These are phyloP conservation scores for Asbolus verrucosus DNA, from an alignment of 1,140 invertebrate genomes.

Conservation along the genomic window DNA sequence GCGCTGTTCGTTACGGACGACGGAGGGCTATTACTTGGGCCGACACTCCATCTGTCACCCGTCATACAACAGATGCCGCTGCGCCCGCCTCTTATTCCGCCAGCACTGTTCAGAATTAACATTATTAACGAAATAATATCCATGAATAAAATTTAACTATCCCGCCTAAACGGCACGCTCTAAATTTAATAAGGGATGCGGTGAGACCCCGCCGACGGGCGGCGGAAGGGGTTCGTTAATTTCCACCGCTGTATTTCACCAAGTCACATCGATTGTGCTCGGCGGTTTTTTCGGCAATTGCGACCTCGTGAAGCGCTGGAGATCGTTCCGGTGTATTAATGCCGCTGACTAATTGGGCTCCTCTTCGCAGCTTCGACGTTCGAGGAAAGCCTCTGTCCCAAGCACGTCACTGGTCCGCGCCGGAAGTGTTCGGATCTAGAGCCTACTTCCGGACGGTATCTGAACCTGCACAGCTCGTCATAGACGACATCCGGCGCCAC, in stretches of 20 bases:
- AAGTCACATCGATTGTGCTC: too few species aligned
- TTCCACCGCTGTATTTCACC: too few species aligned
- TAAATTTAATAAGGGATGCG: too few species aligned
- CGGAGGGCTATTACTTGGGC: constrained; percentile 49
- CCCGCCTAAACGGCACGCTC: too few species aligned
- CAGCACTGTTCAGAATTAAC: constrained; percentile 11
- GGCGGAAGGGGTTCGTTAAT: too few species aligned
- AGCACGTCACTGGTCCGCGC: constrained; percentile 80
- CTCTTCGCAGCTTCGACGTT: constrained; percentile 78
- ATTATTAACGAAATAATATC: constrained; percentile 22
- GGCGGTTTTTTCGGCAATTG: neutral
- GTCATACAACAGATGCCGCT: constrained; percentile 48
- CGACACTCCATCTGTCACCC: constrained; percentile 55
- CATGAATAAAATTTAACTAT: too few species aligned
- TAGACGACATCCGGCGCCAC: constrained; percentile 82
- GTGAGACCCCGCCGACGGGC: too few species aligned
- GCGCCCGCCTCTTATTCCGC: neutral
- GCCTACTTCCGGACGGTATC: constrained; percentile 81
- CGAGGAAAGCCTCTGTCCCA: constrained; percentile 78
- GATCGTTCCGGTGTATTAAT: neutral
- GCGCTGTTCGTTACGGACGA: constrained; percentile 47
- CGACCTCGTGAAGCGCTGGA: neutral
- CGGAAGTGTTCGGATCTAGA: constrained; percentile 82
- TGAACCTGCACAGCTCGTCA: constrained; percentile 78
- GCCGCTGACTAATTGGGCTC: constrained; percentile 36